A percentile compares a stretch with the other conserved stretches of the same genome.
phyloP scores from a whole-genome alignment of 2,113 vertebrate species.

The Microtus ochrogaster region DNA sequence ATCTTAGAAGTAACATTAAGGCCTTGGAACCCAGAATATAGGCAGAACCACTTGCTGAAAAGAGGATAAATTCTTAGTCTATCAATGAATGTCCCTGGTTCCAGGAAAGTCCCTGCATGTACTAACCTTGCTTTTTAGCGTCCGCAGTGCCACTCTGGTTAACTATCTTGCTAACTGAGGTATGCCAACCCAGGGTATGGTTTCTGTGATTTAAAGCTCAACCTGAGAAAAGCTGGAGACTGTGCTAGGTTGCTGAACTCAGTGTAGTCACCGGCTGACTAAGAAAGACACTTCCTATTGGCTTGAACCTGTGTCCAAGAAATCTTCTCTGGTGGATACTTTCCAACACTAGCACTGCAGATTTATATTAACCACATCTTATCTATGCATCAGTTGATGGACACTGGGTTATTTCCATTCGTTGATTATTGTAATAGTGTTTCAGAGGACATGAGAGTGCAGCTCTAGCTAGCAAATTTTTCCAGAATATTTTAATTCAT shows the following conservation, averaged over 20 bases:
- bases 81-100: not conserved
- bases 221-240: not conserved
- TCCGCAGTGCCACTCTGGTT: not conserved
- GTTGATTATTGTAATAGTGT: not conserved
- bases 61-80: not conserved
- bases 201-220: not conserved
- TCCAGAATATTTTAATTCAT: slow-evolving; percentile 13
- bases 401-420: not conserved
- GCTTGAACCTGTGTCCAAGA: not conserved
- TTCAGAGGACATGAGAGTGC: not conserved
- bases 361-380: not conserved
- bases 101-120: not conserved
- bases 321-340: not conserved
- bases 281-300: not conserved
- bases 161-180: not conserved
- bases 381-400: not conserved
- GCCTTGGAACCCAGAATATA: not conserved
- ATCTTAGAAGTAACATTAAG: not conserved
- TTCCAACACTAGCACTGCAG: not conserved
- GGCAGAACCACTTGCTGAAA: too few species aligned
- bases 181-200: not conserved
- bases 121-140: not conserved
- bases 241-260: too few species aligned
- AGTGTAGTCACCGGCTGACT: not conserved
- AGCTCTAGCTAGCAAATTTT: not conserved